Evolutionary conservation across 2,113 vertebrate species (phyloP).

Genomic region (Eptatretus burgeri): DNA sequence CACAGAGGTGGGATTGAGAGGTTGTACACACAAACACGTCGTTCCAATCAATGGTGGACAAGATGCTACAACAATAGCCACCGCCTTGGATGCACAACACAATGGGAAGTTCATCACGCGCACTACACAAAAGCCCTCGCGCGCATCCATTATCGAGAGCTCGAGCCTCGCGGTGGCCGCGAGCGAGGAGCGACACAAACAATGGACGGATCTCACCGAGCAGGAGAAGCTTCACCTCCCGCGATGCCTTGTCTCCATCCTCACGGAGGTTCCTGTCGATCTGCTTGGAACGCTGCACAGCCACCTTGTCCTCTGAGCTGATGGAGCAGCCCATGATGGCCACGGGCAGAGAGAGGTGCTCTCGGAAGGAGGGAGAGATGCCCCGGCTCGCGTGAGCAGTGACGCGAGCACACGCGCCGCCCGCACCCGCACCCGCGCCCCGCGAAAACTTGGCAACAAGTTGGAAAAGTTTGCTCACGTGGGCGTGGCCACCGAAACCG

Average conservation of each 20-base stretch:
- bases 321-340: slow-evolving; percentile 57
- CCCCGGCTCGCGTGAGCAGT: neutral
- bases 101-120: neutral
- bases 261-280: slow-evolving; percentile 81
- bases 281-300: slow-evolving; percentile 70
- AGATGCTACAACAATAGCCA: neutral
- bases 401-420: neutral
- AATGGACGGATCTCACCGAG: slow-evolving; percentile 27
- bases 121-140: neutral
- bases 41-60: too few species aligned
- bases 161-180: too few species aligned
- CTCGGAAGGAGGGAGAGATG: neutral
- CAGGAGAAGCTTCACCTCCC: slow-evolving; percentile 66
- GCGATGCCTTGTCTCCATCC: slow-evolving; percentile 67
- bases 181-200: too few species aligned
- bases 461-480: too few species aligned
- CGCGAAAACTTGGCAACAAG: neutral
- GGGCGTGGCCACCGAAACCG: too few species aligned
- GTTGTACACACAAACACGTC: too few species aligned
- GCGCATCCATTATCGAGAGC: neutral
- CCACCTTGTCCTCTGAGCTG: slow-evolving; percentile 75
- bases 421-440: neutral
- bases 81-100: neutral
- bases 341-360: neutral
- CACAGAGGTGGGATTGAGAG: too few species aligned